These are phyloP conservation scores for Sicus ferrugineus DNA, from an alignment of 2,888 invertebrate genomes.

Conservation along the genomic window DNA sequence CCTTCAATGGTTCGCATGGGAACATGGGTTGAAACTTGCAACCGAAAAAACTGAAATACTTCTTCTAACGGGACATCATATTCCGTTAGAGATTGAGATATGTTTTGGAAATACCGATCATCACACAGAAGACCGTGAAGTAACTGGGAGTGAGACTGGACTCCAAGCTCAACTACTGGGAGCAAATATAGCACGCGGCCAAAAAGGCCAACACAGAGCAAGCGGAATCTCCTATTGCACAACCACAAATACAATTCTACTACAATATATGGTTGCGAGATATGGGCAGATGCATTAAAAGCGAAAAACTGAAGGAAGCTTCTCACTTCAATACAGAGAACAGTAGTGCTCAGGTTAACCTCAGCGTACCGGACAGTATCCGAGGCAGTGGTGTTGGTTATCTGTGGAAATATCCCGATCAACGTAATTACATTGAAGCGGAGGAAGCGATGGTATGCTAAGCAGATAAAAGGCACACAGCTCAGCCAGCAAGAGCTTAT, in stretches of 20 bases:
- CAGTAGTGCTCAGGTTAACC: conserved; percentile 9
- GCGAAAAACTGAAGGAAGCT: too few species aligned
- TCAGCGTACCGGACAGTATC: too few species aligned
- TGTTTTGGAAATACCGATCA: not conserved
- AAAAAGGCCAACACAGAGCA: not conserved
- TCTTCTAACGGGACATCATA: not conserved
- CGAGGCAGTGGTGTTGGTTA: not conserved
- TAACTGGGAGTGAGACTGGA: not conserved
- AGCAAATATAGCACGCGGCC: not conserved
- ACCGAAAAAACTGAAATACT: not conserved
- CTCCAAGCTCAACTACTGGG: not conserved
- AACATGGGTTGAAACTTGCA: not conserved
- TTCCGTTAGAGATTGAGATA: not conserved
- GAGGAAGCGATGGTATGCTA: not conserved
- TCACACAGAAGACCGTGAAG: not conserved
- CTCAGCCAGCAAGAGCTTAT: not conserved
- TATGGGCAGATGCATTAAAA: not conserved
- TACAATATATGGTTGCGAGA: conserved; percentile 1
- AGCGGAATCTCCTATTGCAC: not conserved
- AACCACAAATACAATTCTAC: not conserved
- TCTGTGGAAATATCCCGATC: not conserved
- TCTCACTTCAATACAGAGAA: conserved; percentile 6
- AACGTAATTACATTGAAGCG: not conserved
- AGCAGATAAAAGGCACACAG: not conserved
- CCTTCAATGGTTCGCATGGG: not conserved